phyloP scores from a whole-genome alignment of 1,140 invertebrate genomes.

The Scaptomyza hsui region DNA sequence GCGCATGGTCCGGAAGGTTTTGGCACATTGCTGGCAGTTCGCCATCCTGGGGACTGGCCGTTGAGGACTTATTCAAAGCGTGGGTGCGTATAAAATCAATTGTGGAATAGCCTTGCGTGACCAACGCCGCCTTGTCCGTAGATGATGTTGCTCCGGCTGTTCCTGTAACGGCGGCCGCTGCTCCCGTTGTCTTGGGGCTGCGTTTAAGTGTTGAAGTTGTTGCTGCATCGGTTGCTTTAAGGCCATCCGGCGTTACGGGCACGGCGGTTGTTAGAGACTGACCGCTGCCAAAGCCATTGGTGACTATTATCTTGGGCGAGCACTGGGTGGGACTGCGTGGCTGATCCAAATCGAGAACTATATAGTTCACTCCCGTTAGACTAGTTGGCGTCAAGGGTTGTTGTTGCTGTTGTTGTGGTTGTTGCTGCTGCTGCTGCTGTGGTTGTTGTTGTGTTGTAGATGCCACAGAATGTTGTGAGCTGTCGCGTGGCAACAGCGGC shows the following conservation, averaged over 20 bases:
- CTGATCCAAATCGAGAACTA: slow-evolving; percentile 78
- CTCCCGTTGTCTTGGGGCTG: slow-evolving; percentile 28
- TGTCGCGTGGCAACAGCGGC: slow-evolving; percentile 44
- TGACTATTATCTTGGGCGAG: slow-evolving; percentile 58
- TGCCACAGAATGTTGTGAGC: slow-evolving; percentile 35
- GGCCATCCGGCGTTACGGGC: slow-evolving; percentile 50
- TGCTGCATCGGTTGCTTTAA: slow-evolving; percentile 6
- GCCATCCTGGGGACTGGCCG: slow-evolving; percentile 70
- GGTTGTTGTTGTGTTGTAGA: slow-evolving; percentile 4
- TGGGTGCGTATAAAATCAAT: slow-evolving; percentile 97
- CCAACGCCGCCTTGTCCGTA: not conserved
- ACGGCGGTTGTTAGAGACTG: slow-evolving; percentile 73
- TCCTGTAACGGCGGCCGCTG: slow-evolving; percentile 17
- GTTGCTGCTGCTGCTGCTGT: not conserved
- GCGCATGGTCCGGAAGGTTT: slow-evolving; percentile 44
- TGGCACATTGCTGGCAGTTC: slow-evolving; percentile 86
- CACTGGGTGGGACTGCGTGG: slow-evolving; percentile 66
- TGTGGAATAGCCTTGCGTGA: slow-evolving; percentile 90
- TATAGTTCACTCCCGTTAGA: slow-evolving; percentile 69
- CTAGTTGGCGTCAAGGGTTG: slow-evolving; percentile 55
- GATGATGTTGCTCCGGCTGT: slow-evolving; percentile 34
- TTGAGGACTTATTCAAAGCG: slow-evolving; percentile 90
- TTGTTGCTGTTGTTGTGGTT: slow-evolving; percentile 13
- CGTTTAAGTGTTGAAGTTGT: slow-evolving; percentile 32
- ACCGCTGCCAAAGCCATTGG: slow-evolving; percentile 68